Evolutionary conservation across 2,797 vertebrate genomes (phyloP).

Genomic region (Silurus aristotelis): DNA sequence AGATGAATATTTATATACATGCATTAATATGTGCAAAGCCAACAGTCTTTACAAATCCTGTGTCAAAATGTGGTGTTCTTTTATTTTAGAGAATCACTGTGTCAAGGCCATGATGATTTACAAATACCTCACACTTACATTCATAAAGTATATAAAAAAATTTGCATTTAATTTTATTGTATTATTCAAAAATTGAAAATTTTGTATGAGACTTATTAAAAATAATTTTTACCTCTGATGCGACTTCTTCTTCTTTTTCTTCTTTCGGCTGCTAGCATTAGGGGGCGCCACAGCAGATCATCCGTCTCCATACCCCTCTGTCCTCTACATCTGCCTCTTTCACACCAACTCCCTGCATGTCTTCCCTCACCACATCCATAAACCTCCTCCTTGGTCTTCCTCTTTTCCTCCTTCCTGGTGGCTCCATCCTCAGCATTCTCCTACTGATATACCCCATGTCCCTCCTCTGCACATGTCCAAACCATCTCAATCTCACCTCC

Average conservation of each 20-base stretch:
- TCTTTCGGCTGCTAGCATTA: too few species aligned
- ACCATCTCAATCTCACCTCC: too few species aligned
- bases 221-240: not conserved
- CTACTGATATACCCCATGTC: too few species aligned
- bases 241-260: not conserved
- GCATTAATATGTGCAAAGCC: not conserved
- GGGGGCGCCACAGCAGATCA: too few species aligned
- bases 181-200: not conserved
- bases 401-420: too few species aligned
- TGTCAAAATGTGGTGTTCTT: slow-evolving; percentile 5
- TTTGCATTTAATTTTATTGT: not conserved
- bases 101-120: slow-evolving; percentile 6
- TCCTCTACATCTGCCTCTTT: too few species aligned
- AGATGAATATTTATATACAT: not conserved
- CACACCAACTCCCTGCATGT: too few species aligned
- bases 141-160: not conserved
- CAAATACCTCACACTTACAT: slow-evolving; percentile 18
- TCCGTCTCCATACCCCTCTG: too few species aligned
- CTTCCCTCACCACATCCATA: too few species aligned
- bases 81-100: not conserved
- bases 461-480: too few species aligned
- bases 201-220: slow-evolving; percentile 15
- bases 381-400: too few species aligned
- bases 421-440: too few species aligned
- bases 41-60: not conserved